Conservation (phyloP, 1,140 invertebrate species). For the Cherax quadricarinatus region DNA sequence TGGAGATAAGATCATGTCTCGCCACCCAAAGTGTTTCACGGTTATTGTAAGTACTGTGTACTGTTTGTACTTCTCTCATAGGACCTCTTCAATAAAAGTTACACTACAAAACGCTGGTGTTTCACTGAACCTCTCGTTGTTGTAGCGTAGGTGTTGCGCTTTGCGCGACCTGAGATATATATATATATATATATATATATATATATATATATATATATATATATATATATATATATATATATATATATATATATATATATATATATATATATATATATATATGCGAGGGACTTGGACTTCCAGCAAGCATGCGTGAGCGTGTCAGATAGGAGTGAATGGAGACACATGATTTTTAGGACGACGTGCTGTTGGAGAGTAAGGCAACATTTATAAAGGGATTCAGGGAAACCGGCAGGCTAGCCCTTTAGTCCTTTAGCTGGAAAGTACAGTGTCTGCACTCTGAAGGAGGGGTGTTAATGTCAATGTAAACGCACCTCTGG, state of each 20-base stretch:
- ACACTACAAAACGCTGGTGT: not conserved
- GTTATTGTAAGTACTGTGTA: slow-evolving; percentile 12
- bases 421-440: no score
- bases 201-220: slow-evolving; percentile 28
- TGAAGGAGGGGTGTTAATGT: no score
- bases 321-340: no score
- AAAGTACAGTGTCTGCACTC: no score
- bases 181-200: slow-evolving; percentile 41
- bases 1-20: no score
- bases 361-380: no score
- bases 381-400: no score
- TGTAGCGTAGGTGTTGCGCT: not conserved
- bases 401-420: no score
- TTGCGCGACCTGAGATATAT: not conserved
- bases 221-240: slow-evolving; percentile 31
- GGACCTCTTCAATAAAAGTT: not conserved
- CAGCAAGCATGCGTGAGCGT: no score
- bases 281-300: no score
- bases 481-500: no score
- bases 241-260: slow-evolving; percentile 35
- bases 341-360: no score
- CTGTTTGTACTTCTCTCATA: slow-evolving; percentile 1
- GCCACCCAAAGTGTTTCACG: slow-evolving; percentile 1
- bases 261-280: slow-evolving; percentile 11
- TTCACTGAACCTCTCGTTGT: not conserved